Evolutionary conservation across 2,888 invertebrate species (phyloP).

Genomic region (Odontomyia ornata): DNA sequence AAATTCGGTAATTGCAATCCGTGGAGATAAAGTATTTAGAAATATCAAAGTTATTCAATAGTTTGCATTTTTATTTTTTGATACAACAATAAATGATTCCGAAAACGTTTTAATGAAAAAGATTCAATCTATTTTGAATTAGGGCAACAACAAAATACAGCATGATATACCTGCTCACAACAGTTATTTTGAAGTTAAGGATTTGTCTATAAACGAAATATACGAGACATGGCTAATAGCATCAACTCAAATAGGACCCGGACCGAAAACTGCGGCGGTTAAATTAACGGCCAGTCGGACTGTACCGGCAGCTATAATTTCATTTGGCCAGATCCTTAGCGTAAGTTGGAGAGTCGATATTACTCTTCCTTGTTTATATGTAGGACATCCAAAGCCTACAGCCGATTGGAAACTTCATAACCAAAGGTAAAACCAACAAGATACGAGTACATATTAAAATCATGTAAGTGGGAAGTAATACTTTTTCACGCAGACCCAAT

Average conservation of each 20-base stretch:
- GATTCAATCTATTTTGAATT: neutral
- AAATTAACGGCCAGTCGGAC: constrained; percentile 65
- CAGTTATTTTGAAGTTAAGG: constrained; percentile 67
- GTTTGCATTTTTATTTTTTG: too few relatives aligned
- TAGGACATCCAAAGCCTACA: constrained; percentile 66
- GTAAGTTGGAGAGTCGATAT: constrained; percentile 68
- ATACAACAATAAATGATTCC: neutral
- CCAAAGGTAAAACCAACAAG: constrained; percentile 57
- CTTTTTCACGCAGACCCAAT: constrained; percentile 52
- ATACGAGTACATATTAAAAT: neutral
- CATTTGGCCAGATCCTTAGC: constrained; percentile 67
- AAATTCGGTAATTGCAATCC: constrained; percentile 36
- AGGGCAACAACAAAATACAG: constrained; percentile 31
- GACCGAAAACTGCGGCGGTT: constrained; percentile 68
- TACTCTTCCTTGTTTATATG: constrained; percentile 66
- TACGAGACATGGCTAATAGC: constrained; percentile 73
- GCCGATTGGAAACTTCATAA: constrained; percentile 67
- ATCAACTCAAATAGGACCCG: constrained; percentile 70
- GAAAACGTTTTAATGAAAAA: neutral
- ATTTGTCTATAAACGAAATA: constrained; percentile 66
- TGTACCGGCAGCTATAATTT: constrained; percentile 68
- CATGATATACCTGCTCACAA: constrained; percentile 64
- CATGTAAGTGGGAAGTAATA: too few relatives aligned
- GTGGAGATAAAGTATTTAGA: too few relatives aligned
- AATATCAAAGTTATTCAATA: too few relatives aligned